phyloP scores from a whole-genome alignment of 2,888 invertebrate species.

The Drosophila anomalata region DNA sequence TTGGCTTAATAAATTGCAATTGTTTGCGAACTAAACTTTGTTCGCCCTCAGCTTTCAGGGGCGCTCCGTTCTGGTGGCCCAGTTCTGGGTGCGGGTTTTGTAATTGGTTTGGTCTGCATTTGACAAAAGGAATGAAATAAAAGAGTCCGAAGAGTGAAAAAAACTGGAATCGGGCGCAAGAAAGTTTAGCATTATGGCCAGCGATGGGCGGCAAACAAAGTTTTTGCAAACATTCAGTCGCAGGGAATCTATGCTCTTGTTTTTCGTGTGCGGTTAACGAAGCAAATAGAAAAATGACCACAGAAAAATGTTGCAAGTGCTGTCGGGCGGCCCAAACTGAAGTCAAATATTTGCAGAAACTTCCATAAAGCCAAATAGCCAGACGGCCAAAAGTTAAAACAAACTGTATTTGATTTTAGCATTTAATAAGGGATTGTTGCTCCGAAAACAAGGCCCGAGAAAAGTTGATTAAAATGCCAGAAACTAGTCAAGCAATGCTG shows the following conservation, averaged over 20 bases:
- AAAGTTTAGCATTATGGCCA: constrained; percentile 74
- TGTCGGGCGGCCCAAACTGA: constrained; percentile 31
- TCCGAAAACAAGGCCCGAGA: constrained; percentile 12
- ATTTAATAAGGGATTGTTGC: constrained; percentile 42
- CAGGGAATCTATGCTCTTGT: constrained; percentile 49
- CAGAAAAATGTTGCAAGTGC: constrained; percentile 41
- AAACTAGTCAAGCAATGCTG: constrained; percentile 19
- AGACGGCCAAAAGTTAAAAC: constrained; percentile 32
- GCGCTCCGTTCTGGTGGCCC: constrained; percentile 43
- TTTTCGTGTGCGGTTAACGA: constrained; percentile 70
- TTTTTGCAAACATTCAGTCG: constrained; percentile 65
- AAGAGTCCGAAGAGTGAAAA: constrained; percentile 23
- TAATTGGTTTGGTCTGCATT: constrained; percentile 78
- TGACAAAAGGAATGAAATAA: constrained; percentile 61
- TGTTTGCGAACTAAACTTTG: constrained; percentile 73
- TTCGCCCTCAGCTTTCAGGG: constrained; percentile 29
- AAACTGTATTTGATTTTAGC: constrained; percentile 43
- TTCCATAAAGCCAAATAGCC: constrained; percentile 63
- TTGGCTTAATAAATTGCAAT: constrained; percentile 79
- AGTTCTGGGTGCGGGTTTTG: constrained; percentile 59
- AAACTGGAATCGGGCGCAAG: constrained; percentile 32
- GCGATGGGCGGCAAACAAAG: constrained; percentile 62
- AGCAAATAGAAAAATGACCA: constrained; percentile 66
- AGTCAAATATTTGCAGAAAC: constrained; percentile 60
- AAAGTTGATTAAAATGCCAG: constrained; percentile 65